Evolutionary conservation across 2,888 invertebrate species (phyloP), one percentile per base, ranked within the genome.

Genomic region (Patella ulyssiponensis): DNA sequence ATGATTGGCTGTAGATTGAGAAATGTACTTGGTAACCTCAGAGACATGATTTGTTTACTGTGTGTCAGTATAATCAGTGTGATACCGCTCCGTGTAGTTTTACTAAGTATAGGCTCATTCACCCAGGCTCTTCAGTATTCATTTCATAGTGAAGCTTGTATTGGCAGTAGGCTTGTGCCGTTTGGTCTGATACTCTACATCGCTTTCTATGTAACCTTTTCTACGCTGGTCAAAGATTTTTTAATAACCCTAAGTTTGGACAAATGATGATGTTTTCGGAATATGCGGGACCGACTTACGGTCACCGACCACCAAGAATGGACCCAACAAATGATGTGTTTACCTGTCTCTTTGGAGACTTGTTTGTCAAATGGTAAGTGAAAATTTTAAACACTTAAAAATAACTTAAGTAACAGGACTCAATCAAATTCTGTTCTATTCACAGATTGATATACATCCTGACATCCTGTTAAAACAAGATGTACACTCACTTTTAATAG

Each of bases 281-380:
- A 23, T 86, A 80, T 74, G 79, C 82, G 70, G 83, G 84, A 71
- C 86, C 86, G 44, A 15, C 77, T 64, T 69, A 79, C 75, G 82
- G 71, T 33, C 73, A 77, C 52, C 70, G 81, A 72, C 80, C 82
- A 14, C 86, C 86, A 15, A 81, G 88, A 74, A 85, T 87, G 82
- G 88, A 88, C 79, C 85, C 87, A 2, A 87, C 89, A 23, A 88
- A 85, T 79, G 89, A 89, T 78, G 89, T 89, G 51, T 89, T 89
- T 75, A 87, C 88, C 17, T 89, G 89, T 81, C 82, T 89, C 54
- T 89, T 89, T 77, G 88, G 89, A 20, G 89, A 89, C 76, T 84
- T 89, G 20, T 89, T 88, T 77, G 88, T 89, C 71, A 89, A 89
- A 86, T 89, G 89, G 89, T 89, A 85, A 81, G 88, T 85, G 7